These are phyloP conservation scores for Ciconia maguari DNA, from an alignment of 2,113 vertebrate species.

Conservation along the genomic window DNA sequence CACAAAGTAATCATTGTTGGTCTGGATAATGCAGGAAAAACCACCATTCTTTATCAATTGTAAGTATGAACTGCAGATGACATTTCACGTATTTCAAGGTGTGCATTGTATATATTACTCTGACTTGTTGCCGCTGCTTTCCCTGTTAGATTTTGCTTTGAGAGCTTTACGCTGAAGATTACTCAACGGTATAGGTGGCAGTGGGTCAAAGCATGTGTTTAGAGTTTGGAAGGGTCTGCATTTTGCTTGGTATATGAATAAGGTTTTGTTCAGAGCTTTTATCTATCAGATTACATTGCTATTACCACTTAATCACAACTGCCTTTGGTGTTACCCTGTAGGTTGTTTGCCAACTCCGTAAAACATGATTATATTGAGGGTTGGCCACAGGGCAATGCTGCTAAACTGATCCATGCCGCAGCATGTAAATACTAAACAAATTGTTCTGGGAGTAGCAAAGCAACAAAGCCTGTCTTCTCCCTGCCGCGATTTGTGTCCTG, in stretches of 20 bases:
- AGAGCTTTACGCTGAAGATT: background rate
- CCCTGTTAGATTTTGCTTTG: background rate
- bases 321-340: background rate
- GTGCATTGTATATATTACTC: fast-evolving
- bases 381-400: background rate
- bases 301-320: background rate
- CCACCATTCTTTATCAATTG: constrained; percentile 98
- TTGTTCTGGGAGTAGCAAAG: background rate
- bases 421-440: background rate
- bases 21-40: constrained; percentile 98
- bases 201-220: background rate
- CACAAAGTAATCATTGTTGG: constrained; percentile 99
- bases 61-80: constrained; percentile 76
- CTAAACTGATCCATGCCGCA: fast-evolving
- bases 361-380: background rate
- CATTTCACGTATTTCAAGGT: fast-evolving
- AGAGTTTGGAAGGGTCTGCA: background rate
- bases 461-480: background rate
- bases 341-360: background rate
- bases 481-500: background rate
- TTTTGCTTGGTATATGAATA: background rate
- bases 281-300: background rate
- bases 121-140: background rate
- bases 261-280: background rate
- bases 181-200: background rate